Evolutionary conservation across 2,113 vertebrate species (phyloP), one percentile per base, ranked within the genome.

Genomic region (Datnioides undecimradiatus): DNA sequence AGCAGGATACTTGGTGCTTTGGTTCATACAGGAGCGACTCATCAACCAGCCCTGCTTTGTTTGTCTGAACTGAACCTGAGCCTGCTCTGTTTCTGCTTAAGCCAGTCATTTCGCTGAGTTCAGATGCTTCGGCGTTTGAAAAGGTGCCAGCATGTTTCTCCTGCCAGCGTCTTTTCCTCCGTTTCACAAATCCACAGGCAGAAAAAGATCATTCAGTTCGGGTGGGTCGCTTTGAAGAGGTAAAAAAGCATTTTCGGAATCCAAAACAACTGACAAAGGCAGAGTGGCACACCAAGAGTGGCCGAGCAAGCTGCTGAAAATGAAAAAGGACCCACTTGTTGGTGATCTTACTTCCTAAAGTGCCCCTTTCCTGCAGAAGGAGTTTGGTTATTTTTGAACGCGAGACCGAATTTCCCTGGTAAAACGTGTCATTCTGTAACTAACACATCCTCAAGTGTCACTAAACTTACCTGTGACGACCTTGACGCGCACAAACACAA

Each of bases 81-180:
- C 51, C 31, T 27, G 38, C 31, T 66, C 16, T 19, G 25, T 66
- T 58, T 76, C 23, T 7, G 45, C 27, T 34, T 16, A 21, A 36
- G n/a, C n/a, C 17, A 55, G 57, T 54, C 66, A n/a, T 45, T 51
- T 16, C 16, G 63, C 52, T 60, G 34, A 33, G 21, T 77, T 78
- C 46, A 69, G 57, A 69, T 62, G 36, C 62, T 62, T 70, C 34
- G 45, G 25, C 19, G 40, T 58, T 64, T 64, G 68, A 72, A 64
- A 55, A n/a, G 9, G 59, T 48, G 76, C 58, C 76, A 64, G 23
- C 46, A 19, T 23, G 23, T 55, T 72, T 48, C 29, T 23, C 40
- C 49, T 64, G 38, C 23, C 17, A 21, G 41, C 16, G 51, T 58
- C 13, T 55, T 64, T 58, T 38, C 51, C 31, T 72, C 59, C 38